Evolutionary conservation across 1,140 invertebrate genomes (phyloP), one percentile per base, ranked within the genome.

Genomic region (Portunus trituberculatus): DNA sequence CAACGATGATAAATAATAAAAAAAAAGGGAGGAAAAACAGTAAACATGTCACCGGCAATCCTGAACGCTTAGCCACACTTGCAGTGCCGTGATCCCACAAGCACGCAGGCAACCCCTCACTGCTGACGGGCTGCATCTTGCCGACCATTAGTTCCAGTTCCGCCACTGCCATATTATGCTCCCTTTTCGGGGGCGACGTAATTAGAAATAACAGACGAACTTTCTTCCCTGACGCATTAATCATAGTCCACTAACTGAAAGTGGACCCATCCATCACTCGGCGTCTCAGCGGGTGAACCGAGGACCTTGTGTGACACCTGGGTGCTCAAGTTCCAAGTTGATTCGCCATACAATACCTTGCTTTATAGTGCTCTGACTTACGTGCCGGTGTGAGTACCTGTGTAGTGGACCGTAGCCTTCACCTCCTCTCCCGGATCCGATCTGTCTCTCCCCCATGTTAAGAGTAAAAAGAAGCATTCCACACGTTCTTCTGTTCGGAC

Each of bases 341-440:
- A 59, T 59, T 59, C 10, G 0, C 52, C 16, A 59, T 59, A 76
- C 20, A 76, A 76, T 76, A 25, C n/a, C 67, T n/a, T 76, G 67
- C 25, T 76, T 76, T 76, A 76, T 76, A 76, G 67, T n/a, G 31
- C 86, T 87, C 28, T 4, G 31, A 3, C 29, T 4, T 12, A 16
- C 86, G 29, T 88, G 45, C 20, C 29, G 45, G 45, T 39, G 45
- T 32, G 45, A 46, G 86, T 32, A 46, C 86, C 31, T 32, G 86
- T 88, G 86, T 88, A 46, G 45, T n/a, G 31, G 45, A 88, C 86
- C 86, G 31, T 32, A 90, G 88, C 46, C 89, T 25, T 91, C 89
- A 59, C n/a, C 59, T 59, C 48, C 89, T 59, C 89, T 91, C 89
- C 89, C 89, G 89, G 89, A 91, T 91, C 25, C 48, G 39, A 91